phyloP scores from a whole-genome alignment of 2,113 vertebrate genomes.

The Fregetta grallaria region DNA sequence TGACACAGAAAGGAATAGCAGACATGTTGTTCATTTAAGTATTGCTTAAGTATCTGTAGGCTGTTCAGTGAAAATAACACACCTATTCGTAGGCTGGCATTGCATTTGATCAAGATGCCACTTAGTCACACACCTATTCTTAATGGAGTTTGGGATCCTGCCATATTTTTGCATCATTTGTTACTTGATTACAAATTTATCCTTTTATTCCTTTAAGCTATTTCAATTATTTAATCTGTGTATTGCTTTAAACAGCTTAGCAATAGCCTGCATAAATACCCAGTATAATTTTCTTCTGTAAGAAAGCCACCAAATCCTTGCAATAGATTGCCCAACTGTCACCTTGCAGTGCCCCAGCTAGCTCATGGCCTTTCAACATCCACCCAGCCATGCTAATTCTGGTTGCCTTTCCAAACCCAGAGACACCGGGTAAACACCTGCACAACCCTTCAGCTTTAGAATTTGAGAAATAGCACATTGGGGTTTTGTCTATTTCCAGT shows the following conservation, averaged over 20 bases:
- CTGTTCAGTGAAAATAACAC: not conserved
- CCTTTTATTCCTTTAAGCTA: not conserved
- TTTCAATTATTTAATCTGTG: not conserved
- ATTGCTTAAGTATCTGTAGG: not conserved
- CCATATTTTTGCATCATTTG: not conserved
- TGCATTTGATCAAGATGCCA: not conserved
- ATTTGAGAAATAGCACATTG: not conserved
- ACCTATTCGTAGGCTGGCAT: not conserved
- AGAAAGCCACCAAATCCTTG: not conserved
- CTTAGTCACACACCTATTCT: not conserved
- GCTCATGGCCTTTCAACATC: not conserved
- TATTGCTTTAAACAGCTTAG: constrained; percentile 4
- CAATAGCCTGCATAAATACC: not conserved
- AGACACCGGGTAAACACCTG: not conserved
- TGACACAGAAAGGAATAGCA: not conserved
- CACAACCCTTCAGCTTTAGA: not conserved
- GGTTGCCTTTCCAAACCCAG: not conserved
- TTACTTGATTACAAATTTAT: not conserved
- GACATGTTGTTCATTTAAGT: not conserved
- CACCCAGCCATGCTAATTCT: rapidly evolving
- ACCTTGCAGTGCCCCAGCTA: not conserved
- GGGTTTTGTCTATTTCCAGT: not conserved
- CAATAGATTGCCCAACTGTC: not conserved
- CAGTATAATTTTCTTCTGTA: not conserved
- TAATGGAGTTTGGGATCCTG: not conserved